Evolutionary conservation across 2,888 invertebrate genomes (phyloP).

Genomic region (Lithophane leautieri): DNA sequence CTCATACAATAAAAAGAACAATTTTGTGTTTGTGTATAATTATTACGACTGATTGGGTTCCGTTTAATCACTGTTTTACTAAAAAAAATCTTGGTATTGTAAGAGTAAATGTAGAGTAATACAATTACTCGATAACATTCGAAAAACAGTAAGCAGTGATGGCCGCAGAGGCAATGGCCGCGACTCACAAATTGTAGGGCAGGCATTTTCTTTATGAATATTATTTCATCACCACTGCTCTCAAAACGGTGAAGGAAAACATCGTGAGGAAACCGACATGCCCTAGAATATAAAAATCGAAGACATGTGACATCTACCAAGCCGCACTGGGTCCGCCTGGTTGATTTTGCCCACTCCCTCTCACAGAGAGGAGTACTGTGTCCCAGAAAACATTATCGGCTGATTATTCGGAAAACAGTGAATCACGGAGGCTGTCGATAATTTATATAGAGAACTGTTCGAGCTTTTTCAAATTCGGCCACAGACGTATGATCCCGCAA

Average conservation of each 20-base stretch:
- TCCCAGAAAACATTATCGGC: too few relatives aligned
- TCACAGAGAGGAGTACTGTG: too few relatives aligned
- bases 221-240: too few relatives aligned
- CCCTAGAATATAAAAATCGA: too few relatives aligned
- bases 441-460: not conserved
- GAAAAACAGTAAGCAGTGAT: not conserved
- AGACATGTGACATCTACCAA: too few relatives aligned
- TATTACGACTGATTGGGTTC: slow-evolving; percentile 31
- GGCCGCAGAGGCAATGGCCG: too few relatives aligned
- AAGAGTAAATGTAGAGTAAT: not conserved
- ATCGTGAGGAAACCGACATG: too few relatives aligned
- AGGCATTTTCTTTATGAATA: too few relatives aligned
- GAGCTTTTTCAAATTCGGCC: not conserved
- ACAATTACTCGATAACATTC: not conserved
- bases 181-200: too few relatives aligned
- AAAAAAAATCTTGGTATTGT: not conserved
- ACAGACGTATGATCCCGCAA: not conserved
- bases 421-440: not conserved
- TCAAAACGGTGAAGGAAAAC: too few relatives aligned
- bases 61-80: slow-evolving; percentile 1
- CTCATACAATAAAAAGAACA: slow-evolving; percentile 60
- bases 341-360: too few relatives aligned
- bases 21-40: slow-evolving; percentile 7
- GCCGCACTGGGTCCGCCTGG: too few relatives aligned
- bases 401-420: not conserved